A percentile compares a stretch with the other conserved stretches of the same genome.
Conservation (phyloP, 2,797 vertebrate genomes). For the Hirundo rustica region DNA sequence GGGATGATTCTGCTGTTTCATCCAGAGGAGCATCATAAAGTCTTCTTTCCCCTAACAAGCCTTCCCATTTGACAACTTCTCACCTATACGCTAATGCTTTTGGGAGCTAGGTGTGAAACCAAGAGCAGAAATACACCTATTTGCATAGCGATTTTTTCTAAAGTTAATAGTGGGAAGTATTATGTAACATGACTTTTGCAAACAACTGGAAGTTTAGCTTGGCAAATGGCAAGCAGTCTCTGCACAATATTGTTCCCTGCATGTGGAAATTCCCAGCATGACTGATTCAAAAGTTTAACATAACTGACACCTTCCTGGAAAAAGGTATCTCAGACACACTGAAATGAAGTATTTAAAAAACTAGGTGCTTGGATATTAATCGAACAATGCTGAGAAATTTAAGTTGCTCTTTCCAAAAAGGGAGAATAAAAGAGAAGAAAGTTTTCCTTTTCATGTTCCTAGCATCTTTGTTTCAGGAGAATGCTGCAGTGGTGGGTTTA, state of each 20-base stretch:
- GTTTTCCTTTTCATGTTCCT: not conserved
- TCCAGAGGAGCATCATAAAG: not conserved
- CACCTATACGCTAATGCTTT: not conserved
- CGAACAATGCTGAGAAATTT: not conserved
- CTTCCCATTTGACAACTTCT: conserved; percentile 36
- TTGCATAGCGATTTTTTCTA: conserved; percentile 11
- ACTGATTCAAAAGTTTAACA: not conserved
- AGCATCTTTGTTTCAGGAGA: not conserved
- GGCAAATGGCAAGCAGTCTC: not conserved
- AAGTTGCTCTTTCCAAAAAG: not conserved
- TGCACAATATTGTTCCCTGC: not conserved
- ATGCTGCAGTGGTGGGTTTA: not conserved
- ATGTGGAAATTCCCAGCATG: not conserved
- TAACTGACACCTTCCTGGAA: not conserved
- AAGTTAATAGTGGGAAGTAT: conserved; percentile 33
- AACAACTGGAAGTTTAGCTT: conserved; percentile 49
- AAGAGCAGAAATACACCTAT: conserved; percentile 43
- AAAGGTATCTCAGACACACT: not conserved
- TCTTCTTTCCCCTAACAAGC: not conserved
- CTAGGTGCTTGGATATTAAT: not conserved
- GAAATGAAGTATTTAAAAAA: not conserved
- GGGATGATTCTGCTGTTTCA: not conserved
- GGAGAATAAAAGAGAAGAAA: not conserved
- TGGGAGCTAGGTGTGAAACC: conserved; percentile 52
- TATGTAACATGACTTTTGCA: conserved; percentile 10